Conservation (phyloP, 2,888 invertebrate genomes). For the Diabrotica balteata region DNA sequence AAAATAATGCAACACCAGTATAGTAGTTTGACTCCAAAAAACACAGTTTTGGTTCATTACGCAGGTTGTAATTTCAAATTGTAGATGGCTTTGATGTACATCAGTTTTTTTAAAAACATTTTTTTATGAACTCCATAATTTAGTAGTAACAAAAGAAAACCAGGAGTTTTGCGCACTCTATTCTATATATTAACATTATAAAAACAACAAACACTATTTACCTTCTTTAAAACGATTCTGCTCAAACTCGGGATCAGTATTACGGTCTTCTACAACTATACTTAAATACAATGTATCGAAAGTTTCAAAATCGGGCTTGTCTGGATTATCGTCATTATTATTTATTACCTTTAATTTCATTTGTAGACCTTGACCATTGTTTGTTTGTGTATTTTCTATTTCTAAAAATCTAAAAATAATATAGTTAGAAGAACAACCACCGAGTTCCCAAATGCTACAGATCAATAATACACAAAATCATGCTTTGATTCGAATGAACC, state of each 20-base stretch:
- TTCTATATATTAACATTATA: too few relatives aligned
- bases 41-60: too few relatives aligned
- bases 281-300: conserved; percentile 46
- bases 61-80: conserved; percentile 7
- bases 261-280: conserved; percentile 44
- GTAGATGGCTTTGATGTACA: neutral
- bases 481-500: too few relatives aligned
- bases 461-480: too few relatives aligned
- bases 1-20: too few relatives aligned
- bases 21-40: too few relatives aligned
- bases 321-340: conserved; percentile 31
- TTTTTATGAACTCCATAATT: too few relatives aligned
- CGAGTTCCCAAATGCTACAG: too few relatives aligned
- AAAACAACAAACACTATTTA: too few relatives aligned
- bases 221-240: conserved; percentile 43
- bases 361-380: conserved; percentile 1
- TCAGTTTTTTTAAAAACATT: too few relatives aligned
- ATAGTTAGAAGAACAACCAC: neutral
- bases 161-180: too few relatives aligned
- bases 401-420: conserved; percentile 9
- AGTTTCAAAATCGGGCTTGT: conserved; percentile 48
- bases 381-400: neutral
- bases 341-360: conserved; percentile 30
- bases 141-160: too few relatives aligned
- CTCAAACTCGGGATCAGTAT: conserved; percentile 48